Conservation (phyloP, 2,113 vertebrate species). For the Scatophagus argus region DNA sequence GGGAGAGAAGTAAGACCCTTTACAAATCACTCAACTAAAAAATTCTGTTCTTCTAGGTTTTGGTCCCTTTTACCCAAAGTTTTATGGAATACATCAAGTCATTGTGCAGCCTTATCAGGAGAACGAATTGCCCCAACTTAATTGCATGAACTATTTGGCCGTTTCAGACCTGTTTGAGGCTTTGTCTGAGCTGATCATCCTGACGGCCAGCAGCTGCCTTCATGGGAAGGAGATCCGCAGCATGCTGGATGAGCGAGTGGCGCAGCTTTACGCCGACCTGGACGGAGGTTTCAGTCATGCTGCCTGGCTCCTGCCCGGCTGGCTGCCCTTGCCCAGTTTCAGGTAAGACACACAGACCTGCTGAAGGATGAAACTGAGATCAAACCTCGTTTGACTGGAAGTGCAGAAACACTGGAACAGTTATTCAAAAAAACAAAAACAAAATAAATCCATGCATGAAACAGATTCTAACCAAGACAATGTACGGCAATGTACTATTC, state of each 20-base stretch:
- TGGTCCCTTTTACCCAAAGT: background rate
- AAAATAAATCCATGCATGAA: too few relatives aligned
- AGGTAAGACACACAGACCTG: conserved; percentile 82
- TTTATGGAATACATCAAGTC: background rate
- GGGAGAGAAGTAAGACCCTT: conserved; percentile 89
- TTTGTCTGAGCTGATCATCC: conserved; percentile 95
- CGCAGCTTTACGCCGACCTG: conserved; percentile 94
- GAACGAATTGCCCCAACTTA: background rate
- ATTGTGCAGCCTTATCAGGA: background rate
- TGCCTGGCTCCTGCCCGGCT: conserved; percentile 95
- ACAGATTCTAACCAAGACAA: too few relatives aligned
- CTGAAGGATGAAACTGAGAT: background rate
- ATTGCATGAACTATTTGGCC: background rate
- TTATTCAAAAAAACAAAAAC: too few relatives aligned
- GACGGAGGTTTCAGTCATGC: conserved; percentile 95
- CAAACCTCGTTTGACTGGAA: background rate
- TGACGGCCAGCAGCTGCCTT: conserved; percentile 96
- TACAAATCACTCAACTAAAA: background rate
- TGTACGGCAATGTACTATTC: too few relatives aligned
- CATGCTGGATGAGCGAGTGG: conserved; percentile 90
- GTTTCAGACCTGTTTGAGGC: conserved; percentile 95
- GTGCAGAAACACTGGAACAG: too few relatives aligned
- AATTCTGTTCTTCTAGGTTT: background rate
- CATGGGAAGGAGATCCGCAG: conserved; percentile 95
- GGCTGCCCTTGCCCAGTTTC: conserved; percentile 98